These are phyloP conservation scores for Todiramphus chloris DNA, from an alignment of 2,113 vertebrate species.

Conservation along the genomic window DNA sequence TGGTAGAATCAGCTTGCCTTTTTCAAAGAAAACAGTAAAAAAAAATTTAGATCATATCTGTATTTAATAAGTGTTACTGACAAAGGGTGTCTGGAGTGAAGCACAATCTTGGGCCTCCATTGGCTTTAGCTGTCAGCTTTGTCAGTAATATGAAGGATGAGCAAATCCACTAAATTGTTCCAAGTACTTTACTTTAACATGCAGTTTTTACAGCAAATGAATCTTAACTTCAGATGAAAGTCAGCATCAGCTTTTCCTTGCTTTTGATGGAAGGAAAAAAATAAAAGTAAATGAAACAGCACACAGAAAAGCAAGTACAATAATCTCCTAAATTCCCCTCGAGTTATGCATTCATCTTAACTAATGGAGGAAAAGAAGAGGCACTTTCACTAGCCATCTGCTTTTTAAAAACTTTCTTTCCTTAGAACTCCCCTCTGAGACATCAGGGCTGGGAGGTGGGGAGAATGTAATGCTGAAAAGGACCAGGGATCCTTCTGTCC, in stretches of 20 bases:
- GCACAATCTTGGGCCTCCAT: background rate
- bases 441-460: fast-evolving
- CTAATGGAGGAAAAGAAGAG: background rate
- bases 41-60: background rate
- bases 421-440: background rate
- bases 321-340: background rate
- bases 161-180: background rate
- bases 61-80: background rate
- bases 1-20: background rate
- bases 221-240: background rate
- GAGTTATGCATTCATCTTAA: background rate
- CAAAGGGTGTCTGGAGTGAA: background rate
- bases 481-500: background rate
- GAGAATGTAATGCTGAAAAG: background rate
- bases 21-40: background rate
- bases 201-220: background rate
- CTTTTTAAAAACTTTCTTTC: background rate
- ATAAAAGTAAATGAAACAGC: background rate
- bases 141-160: background rate
- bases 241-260: background rate
- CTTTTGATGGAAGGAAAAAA: background rate
- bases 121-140: background rate
- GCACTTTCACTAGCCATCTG: background rate
- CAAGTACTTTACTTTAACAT: background rate
- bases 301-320: background rate